Base-by-base conservation (phyloP, 2,797 vertebrate species). In the Amphiprion clarkii region DNA sequence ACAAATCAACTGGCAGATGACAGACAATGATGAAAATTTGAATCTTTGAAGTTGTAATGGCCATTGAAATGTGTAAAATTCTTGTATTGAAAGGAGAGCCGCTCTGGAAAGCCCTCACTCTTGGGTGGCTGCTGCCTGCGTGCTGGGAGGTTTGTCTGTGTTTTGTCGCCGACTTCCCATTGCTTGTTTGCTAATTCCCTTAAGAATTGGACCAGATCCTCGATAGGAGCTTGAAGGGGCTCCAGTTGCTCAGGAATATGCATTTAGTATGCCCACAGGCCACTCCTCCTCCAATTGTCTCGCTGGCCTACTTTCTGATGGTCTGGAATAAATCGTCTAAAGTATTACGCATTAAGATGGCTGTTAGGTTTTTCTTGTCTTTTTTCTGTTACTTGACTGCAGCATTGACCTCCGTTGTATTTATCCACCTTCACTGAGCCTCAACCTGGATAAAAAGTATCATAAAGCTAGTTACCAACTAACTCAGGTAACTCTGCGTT, bases 21-120 rank as follows among this genome's bases (percentile, higher is more conserved):
- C 85, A 93, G 96, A 97, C 96, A 96, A 96, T 97, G 96, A 97
- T 97, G 96, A 97, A 97, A 98, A 97, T 96, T 96, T 97, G 96
- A 97, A 97, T 97, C 97, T 98, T 98, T 98, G 97, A 99, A 98
- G 97, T 98, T 95, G 95, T 97, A 98, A 97, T 96, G 95, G 96
- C 96, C 95, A 97, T 97, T 99, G 97, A 99, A 97, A 98, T 94
- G 97, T 98, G 97, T 98, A 96, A 97, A 97, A 97, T 96, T 97
- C 95, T 96, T 95, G 92, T 89, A 96, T 95, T 98, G 97, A 98
- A 98, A 97, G 94, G 95, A 93, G 93, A 95, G 93, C 83, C 11
- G 51, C 92, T 95, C 94, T 95, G 96, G 93, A 95, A 95, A 95
- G 93, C 93, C 96, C 93, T 83, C 88, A 96, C 93, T 95, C 95